Evolutionary conservation across 1,140 invertebrate genomes (phyloP).

Genomic region (Brachionus plicatilis): DNA sequence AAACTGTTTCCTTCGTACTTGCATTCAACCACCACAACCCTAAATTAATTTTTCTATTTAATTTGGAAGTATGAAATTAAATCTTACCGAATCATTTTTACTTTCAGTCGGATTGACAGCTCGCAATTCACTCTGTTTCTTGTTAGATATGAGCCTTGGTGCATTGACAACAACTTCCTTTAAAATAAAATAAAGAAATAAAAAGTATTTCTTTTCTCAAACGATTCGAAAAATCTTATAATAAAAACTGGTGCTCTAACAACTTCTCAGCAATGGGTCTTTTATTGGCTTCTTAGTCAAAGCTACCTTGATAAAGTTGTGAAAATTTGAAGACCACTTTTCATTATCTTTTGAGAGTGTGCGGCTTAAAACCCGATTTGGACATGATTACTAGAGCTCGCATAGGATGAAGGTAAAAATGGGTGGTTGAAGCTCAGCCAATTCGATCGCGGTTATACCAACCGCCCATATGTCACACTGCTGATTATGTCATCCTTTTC

Average conservation of each 20-base stretch:
- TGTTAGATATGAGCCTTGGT: constrained; percentile 23
- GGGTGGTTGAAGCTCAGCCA: constrained; percentile 95
- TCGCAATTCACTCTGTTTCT: background rate
- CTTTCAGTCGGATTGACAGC: background rate
- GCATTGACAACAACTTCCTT: constrained; percentile 16
- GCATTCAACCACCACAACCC: too few species aligned
- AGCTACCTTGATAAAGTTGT: constrained; percentile 93
- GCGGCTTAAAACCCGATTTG: constrained; percentile 96
- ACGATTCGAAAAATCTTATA: background rate
- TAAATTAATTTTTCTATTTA: too few species aligned
- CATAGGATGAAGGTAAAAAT: constrained; percentile 99
- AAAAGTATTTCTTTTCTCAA: constrained; percentile 12
- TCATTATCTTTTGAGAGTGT: constrained; percentile 88
- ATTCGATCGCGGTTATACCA: constrained; percentile 95
- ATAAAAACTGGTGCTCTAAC: constrained; percentile 43
- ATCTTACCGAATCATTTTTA: background rate
- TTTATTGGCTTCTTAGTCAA: constrained; percentile 98
- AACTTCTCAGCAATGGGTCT: constrained; percentile 87
- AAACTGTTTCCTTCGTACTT: too few species aligned
- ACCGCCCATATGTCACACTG: constrained; percentile 99
- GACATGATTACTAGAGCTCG: constrained; percentile 93
- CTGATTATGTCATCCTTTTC: constrained; percentile 97
- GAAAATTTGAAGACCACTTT: constrained; percentile 82
- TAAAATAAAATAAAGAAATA: background rate
- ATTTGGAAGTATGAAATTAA: too few species aligned